Evolutionary conservation across 2,797 vertebrate genomes (phyloP).

Genomic region (Crocodylus rhombifer): DNA sequence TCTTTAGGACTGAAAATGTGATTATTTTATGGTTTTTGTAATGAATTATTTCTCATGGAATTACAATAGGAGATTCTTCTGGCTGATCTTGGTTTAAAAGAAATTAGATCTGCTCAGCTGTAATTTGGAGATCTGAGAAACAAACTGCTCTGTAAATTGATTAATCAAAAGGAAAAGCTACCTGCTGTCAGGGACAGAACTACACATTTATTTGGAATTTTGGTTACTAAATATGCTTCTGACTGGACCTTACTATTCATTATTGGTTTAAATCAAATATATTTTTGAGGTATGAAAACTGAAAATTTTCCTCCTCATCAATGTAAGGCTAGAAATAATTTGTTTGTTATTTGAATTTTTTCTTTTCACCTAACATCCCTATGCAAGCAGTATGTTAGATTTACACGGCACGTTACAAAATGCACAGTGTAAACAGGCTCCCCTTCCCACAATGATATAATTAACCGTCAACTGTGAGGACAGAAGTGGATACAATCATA

Average conservation of each 20-base stretch:
- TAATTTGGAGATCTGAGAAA: neutral
- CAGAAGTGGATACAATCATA: neutral
- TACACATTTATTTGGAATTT: neutral
- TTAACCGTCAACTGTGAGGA: neutral
- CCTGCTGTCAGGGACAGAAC: neutral
- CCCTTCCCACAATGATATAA: neutral
- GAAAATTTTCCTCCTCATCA: neutral
- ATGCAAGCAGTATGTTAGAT: neutral
- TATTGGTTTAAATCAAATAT: neutral
- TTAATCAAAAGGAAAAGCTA: neutral
- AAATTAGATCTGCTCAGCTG: neutral
- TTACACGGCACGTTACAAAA: neutral
- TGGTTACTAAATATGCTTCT: neutral
- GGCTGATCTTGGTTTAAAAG: neutral
- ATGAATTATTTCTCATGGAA: neutral
- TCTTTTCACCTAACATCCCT: neutral
- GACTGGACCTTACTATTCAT: slow-evolving; percentile 1
- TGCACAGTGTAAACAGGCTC: neutral
- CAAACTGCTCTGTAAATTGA: neutral
- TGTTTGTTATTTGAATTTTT: neutral
- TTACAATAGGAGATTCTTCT: neutral
- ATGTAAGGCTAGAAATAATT: neutral
- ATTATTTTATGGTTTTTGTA: neutral
- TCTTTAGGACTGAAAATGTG: neutral
- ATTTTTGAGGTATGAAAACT: neutral